phyloP scores from a whole-genome alignment of 2,113 vertebrate genomes.

The Chauna torquata region DNA sequence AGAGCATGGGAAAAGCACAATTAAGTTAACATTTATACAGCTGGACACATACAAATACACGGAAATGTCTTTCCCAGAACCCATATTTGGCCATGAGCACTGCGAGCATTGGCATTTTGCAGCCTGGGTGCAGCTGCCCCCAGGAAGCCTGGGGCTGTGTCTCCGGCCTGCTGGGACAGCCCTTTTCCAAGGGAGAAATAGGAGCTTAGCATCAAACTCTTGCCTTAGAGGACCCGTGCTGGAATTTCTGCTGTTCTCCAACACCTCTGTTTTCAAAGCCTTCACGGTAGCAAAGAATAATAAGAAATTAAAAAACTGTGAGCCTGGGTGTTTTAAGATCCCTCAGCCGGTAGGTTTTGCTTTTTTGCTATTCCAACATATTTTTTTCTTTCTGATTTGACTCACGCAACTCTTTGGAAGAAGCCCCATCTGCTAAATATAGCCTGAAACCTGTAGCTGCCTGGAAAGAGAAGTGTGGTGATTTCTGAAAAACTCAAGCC shows the following conservation, averaged over 20 bases:
- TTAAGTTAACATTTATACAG: background rate
- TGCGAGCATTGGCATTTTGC: background rate
- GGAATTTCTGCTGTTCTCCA: background rate
- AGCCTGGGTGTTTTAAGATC: background rate
- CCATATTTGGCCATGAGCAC: background rate
- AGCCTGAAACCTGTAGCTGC: constrained; percentile 39
- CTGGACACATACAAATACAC: background rate
- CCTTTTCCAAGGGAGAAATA: background rate
- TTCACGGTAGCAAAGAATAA: background rate
- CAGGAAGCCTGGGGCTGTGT: background rate
- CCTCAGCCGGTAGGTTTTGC: background rate
- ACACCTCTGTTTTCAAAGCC: background rate
- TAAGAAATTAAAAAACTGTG: background rate
- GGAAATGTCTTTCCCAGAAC: background rate
- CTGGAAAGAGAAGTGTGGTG: constrained; percentile 17
- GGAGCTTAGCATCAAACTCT: background rate
- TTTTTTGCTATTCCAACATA: background rate
- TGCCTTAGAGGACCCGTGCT: background rate
- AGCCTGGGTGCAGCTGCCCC: background rate
- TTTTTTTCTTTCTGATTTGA: background rate
- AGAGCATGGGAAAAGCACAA: background rate
- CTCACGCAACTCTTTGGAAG: constrained; percentile 4
- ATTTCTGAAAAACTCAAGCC: constrained; percentile 35
- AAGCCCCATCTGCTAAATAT: constrained; percentile 3
- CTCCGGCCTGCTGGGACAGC: background rate